Evolutionary conservation across 2,113 vertebrate species (phyloP).

Genomic region (Gallinago paraguaiae): DNA sequence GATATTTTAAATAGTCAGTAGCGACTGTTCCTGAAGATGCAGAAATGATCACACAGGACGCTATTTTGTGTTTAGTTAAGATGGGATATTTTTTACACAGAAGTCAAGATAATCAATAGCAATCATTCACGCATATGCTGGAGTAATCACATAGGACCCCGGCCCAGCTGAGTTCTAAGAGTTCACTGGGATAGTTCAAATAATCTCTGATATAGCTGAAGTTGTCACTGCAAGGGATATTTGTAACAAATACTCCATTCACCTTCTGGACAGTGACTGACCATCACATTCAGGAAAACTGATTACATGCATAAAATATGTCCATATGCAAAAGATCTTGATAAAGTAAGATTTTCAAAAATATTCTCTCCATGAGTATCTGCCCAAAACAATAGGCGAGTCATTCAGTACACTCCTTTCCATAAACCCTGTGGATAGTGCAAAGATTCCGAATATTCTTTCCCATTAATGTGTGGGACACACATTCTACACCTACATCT

Average conservation of each 20-base stretch:
- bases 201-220: not conserved
- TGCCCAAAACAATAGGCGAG: not conserved
- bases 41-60: not conserved
- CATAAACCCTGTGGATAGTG: not conserved
- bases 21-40: not conserved
- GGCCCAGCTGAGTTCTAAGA: not conserved
- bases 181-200: not conserved
- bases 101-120: not conserved
- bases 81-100: not conserved
- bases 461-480: not conserved
- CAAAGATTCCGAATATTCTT: not conserved
- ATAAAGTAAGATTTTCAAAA: not conserved
- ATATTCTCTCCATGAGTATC: not conserved
- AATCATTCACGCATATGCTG: not conserved
- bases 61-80: not conserved
- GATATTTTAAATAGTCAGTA: not conserved
- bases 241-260: not conserved
- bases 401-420: not conserved
- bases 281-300: not conserved
- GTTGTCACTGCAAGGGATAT: not conserved
- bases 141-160: not conserved
- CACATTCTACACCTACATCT: not conserved
- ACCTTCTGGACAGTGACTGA: not conserved
- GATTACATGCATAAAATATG: not conserved
- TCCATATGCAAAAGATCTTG: not conserved